Conservation (phyloP, 2,888 invertebrate species). For the Lepidochitona cinerea region DNA sequence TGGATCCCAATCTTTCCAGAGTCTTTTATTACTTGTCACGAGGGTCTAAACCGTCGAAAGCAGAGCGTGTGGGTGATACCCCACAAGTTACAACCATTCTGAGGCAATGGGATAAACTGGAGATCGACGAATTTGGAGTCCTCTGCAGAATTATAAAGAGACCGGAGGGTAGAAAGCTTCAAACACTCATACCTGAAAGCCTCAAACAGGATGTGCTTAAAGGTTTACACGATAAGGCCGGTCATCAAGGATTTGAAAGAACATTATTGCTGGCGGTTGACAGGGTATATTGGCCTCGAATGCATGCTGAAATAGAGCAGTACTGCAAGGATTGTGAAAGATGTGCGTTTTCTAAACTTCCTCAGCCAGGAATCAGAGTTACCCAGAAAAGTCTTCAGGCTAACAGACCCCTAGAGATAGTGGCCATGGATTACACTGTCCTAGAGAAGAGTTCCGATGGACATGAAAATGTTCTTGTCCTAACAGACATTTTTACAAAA, state of each 20-base stretch:
- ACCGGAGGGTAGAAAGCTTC: not conserved
- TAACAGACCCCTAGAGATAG: not conserved
- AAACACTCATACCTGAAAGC: too few relatives aligned
- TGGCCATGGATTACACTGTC: not conserved
- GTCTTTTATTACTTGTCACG: too few relatives aligned
- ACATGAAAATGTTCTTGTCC: slow-evolving; percentile 14
- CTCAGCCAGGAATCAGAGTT: not conserved
- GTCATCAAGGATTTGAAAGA: slow-evolving; percentile 12
- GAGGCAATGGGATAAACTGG: not conserved
- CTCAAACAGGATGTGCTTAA: too few relatives aligned
- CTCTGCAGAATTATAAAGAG: not conserved
- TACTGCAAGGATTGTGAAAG: not conserved
- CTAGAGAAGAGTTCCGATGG: slow-evolving; percentile 10
- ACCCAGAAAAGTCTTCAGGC: not conserved
- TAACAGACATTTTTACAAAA: slow-evolving; percentile 22
- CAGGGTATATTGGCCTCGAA: not conserved
- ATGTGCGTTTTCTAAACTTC: slow-evolving; percentile 5
- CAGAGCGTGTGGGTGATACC: too few relatives aligned
- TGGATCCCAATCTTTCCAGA: too few relatives aligned
- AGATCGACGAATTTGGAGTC: not conserved
- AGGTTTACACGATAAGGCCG: slow-evolving; percentile 2
- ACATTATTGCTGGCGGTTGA: not conserved
- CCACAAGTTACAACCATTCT: not conserved
- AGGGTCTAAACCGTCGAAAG: too few relatives aligned
- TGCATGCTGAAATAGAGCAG: not conserved